These are phyloP conservation scores for Mormyrus hasselquistii DNA, from an alignment of 2,797 vertebrate species.

Conservation along the genomic window DNA sequence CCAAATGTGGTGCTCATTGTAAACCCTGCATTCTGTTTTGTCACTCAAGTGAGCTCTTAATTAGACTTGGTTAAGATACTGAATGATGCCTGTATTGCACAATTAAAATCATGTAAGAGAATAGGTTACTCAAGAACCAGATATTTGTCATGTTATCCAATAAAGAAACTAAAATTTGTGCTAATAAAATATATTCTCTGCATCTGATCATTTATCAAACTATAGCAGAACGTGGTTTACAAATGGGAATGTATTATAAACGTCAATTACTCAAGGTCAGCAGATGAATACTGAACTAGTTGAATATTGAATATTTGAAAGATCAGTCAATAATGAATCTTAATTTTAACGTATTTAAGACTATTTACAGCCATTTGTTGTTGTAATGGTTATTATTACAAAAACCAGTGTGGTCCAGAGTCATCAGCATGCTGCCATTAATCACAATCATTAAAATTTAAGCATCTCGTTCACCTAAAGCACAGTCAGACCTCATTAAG, in stretches of 20 bases:
- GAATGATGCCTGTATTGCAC: background rate
- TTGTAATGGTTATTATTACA: background rate
- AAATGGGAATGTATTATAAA: background rate
- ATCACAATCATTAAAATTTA: slow-evolving; percentile 8
- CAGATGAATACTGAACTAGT: background rate
- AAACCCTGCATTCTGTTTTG: background rate
- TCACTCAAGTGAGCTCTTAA: background rate
- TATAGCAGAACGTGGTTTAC: background rate
- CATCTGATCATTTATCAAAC: background rate
- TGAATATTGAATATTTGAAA: background rate
- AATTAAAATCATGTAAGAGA: slow-evolving; percentile 4
- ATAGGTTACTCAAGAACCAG: background rate
- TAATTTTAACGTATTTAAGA: background rate
- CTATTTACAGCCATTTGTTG: background rate
- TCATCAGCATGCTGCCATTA: background rate
- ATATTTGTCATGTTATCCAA: background rate
- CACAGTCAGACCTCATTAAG: slow-evolving; percentile 1
- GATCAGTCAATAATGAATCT: background rate
- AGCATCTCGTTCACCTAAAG: background rate
- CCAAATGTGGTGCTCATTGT: background rate
- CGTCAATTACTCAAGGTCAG: background rate
- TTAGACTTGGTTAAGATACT: background rate
- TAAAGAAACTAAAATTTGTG: background rate
- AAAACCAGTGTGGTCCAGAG: background rate
- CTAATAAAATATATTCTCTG: slow-evolving; percentile 3